Percentiles rank a stretch among this genome's conserved stretches.
Evolutionary conservation across 2,888 invertebrate species (phyloP).

Genomic region (Chloromyia formosa): DNA sequence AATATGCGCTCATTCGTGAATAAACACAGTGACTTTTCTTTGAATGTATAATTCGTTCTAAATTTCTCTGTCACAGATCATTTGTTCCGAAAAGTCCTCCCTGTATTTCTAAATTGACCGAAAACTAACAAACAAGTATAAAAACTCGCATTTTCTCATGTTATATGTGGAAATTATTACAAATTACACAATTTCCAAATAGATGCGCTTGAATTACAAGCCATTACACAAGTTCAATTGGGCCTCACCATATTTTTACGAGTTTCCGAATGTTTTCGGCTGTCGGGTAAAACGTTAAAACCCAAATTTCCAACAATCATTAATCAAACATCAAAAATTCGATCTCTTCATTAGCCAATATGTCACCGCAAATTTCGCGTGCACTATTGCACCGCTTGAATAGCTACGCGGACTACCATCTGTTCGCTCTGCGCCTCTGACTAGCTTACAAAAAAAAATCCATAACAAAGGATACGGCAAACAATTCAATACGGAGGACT

Average conservation of each 20-base stretch:
- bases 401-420: background rate
- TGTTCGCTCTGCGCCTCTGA: no score
- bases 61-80: no score
- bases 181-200: no score
- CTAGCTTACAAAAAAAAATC: conserved; percentile 13
- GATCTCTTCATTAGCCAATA: conserved; percentile 38
- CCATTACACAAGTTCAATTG: background rate
- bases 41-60: no score
- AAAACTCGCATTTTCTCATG: no score
- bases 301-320: background rate
- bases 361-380: conserved; percentile 28
- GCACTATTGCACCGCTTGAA: conserved; percentile 15
- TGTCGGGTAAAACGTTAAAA: background rate
- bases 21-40: no score
- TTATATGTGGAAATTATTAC: no score
- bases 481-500: background rate
- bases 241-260: background rate
- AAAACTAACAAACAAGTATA: no score
- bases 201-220: background rate
- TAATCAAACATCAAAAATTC: conserved; percentile 26
- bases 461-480: conserved; percentile 4
- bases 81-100: no score
- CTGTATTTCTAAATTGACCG: no score
- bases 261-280: background rate
- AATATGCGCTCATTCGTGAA: no score